These are phyloP conservation scores for Listronotus bonariensis DNA, from an alignment of 1,140 invertebrate species.

Conservation along the genomic window DNA sequence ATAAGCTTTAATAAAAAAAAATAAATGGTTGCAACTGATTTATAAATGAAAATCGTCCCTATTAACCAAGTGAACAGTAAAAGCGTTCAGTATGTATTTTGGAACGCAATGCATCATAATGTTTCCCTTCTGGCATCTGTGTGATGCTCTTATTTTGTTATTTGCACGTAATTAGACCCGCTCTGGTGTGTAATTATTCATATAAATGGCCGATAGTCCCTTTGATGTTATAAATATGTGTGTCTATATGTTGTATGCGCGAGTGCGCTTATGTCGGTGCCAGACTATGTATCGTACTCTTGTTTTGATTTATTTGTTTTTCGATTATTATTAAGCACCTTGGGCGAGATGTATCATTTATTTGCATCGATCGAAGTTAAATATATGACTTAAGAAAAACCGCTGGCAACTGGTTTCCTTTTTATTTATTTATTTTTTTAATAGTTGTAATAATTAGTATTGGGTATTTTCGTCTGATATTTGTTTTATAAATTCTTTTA, in stretches of 20 bases:
- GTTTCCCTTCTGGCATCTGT: slow-evolving; percentile 20
- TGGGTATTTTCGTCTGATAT: no score
- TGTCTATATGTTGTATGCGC: slow-evolving; percentile 21
- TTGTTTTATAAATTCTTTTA: no score
- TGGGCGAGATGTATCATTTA: background rate
- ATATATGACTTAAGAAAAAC: no score
- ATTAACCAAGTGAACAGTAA: no score
- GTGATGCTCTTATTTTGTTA: slow-evolving; percentile 39
- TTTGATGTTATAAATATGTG: slow-evolving; percentile 39
- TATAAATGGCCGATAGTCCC: slow-evolving; percentile 38
- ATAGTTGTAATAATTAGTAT: no score
- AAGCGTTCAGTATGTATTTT: no score
- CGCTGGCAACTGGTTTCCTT: no score
- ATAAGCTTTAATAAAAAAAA: no score
- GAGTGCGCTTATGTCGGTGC: slow-evolving; percentile 4
- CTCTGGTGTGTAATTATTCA: slow-evolving; percentile 39
- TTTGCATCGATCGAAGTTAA: no score
- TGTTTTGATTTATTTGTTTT: slow-evolving; percentile 28
- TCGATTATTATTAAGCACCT: background rate
- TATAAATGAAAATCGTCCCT: no score
- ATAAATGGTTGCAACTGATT: no score
- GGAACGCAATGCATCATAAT: slow-evolving; percentile 14
- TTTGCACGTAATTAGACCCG: slow-evolving; percentile 37
- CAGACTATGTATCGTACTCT: background rate
- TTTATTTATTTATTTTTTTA: no score